Evolutionary conservation across 2,888 invertebrate species (phyloP).

Genomic region (Caenorhabditis sp.): DNA sequence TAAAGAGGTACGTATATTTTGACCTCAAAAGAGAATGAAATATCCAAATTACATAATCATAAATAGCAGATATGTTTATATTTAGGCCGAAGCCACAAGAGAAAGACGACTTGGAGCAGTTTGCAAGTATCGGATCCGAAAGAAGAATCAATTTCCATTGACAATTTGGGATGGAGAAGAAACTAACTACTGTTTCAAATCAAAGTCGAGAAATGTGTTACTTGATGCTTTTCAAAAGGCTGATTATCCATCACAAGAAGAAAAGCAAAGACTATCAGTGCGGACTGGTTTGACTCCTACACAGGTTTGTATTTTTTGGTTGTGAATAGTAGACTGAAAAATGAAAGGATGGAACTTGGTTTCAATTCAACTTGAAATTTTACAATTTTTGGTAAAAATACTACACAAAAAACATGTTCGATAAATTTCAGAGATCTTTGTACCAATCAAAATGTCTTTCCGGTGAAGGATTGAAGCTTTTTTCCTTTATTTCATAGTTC

Average conservation of each 20-base stretch:
- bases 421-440: too few species aligned
- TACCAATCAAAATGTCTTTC: too few species aligned
- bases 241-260: constrained; percentile 94
- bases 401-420: too few species aligned
- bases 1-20: constrained; percentile 77
- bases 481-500: too few species aligned
- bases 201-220: constrained; percentile 79
- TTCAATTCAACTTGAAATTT: too few species aligned
- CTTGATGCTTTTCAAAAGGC: constrained; percentile 82
- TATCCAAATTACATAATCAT: too few species aligned
- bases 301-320: too few species aligned
- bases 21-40: background rate
- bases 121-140: constrained; percentile 84
- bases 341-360: constrained; percentile 88
- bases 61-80: constrained; percentile 12
- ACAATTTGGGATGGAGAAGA: constrained; percentile 99
- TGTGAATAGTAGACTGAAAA: constrained; percentile 86
- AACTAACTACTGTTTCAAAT: constrained; percentile 97
- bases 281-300: constrained; percentile 94
- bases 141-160: constrained; percentile 95
- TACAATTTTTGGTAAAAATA: too few species aligned
- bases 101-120: constrained; percentile 86
- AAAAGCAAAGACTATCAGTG: constrained; percentile 92
- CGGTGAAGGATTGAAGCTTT: too few species aligned
- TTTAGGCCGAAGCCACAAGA: constrained; percentile 85